Evolutionary conservation across 2,888 invertebrate genomes (phyloP).

Genomic region (Argyresthia albistria): DNA sequence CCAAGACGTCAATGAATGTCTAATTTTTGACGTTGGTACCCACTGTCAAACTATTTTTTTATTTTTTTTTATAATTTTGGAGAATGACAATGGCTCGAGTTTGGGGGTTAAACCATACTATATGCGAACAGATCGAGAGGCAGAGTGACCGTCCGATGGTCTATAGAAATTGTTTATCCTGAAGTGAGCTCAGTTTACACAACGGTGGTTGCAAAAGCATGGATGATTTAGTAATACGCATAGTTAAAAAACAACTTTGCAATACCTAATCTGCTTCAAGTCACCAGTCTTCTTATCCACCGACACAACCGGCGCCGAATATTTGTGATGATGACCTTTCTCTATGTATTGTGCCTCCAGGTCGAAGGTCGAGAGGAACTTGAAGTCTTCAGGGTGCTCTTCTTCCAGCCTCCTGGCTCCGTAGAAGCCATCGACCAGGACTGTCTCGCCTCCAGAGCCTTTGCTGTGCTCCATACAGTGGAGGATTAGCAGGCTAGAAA

Average conservation of each 20-base stretch:
- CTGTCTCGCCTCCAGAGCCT: constrained; percentile 79
- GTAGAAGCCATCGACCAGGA: constrained; percentile 82
- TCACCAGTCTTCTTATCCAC: constrained; percentile 66
- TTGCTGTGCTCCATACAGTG: constrained; percentile 57
- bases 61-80: too few relatives aligned
- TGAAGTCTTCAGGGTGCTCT: constrained; percentile 68
- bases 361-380: constrained; percentile 67
- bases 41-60: too few relatives aligned
- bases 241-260: background rate
- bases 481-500: constrained; percentile 51
- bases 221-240: background rate
- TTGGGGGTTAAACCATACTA: too few relatives aligned
- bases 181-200: too few relatives aligned
- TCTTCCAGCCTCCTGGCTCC: constrained; percentile 72
- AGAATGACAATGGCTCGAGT: too few relatives aligned
- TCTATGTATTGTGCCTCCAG: constrained; percentile 78
- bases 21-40: too few relatives aligned
- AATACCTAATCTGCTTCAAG: constrained; percentile 74
- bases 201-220: too few relatives aligned
- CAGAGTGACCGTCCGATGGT: too few relatives aligned
- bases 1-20: too few relatives aligned
- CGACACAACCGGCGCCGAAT: constrained; percentile 73
- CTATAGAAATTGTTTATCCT: too few relatives aligned
- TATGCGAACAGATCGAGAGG: too few relatives aligned
- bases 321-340: constrained; percentile 69